These are phyloP conservation scores for Pseudois nayaur DNA, from an alignment of 2,113 vertebrate species.

Conservation along the genomic window DNA sequence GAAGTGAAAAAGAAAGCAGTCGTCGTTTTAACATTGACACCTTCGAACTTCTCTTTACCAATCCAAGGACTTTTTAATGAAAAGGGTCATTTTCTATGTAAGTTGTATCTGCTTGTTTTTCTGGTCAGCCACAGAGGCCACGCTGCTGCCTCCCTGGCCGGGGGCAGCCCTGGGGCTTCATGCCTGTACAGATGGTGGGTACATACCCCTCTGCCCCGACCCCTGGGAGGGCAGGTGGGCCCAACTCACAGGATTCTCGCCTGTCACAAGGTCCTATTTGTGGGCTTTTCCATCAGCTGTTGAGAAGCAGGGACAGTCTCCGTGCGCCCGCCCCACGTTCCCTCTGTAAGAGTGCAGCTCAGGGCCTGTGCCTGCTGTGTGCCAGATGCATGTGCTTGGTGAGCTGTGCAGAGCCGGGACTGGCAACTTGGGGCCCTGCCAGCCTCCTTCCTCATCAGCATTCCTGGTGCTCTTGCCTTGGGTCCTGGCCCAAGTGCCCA, in stretches of 20 bases:
- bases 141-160: neutral
- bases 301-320: neutral
- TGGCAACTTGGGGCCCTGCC: neutral
- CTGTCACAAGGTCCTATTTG: neutral
- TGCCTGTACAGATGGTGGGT: too few relatives aligned
- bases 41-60: neutral
- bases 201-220: neutral
- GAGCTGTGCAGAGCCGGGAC: neutral
- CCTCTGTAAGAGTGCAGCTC: neutral
- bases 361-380: neutral
- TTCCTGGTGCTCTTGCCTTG: neutral
- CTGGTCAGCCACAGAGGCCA: neutral
- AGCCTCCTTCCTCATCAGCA: neutral
- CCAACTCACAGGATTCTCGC: neutral
- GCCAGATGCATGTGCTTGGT: neutral
- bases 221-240: neutral
- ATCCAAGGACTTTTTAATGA: neutral
- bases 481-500: neutral
- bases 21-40: rapidly evolving
- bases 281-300: neutral
- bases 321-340: neutral
- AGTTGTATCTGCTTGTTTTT: neutral
- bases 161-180: neutral
- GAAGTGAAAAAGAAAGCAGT: too few relatives aligned
- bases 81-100: neutral